phyloP scores from a whole-genome alignment of 2,797 vertebrate species.

The Hephaestus fuliginosus region DNA sequence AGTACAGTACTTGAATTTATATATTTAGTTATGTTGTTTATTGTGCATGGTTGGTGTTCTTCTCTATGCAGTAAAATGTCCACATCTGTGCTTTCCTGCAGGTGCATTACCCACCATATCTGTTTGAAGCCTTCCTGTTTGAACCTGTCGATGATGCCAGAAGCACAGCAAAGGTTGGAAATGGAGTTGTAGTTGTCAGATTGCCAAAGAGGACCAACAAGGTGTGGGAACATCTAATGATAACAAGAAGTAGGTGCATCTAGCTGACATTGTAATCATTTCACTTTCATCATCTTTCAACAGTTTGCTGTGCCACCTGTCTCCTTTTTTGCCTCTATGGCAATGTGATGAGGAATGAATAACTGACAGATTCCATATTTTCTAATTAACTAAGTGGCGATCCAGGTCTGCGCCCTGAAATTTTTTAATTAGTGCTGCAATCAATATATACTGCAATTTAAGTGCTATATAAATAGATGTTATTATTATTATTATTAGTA shows the following conservation, averaged over 20 bases:
- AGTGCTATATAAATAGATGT: neutral
- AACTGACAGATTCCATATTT: neutral
- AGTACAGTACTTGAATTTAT: neutral
- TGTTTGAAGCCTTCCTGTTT: slow-evolving; percentile 92
- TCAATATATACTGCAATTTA: neutral
- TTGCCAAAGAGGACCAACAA: slow-evolving; percentile 87
- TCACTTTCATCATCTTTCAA: neutral
- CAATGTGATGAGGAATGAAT: neutral
- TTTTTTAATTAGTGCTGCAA: neutral
- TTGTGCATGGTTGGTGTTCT: neutral
- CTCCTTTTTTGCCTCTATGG: neutral
- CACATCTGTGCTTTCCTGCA: slow-evolving; percentile 52
- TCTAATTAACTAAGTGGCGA: neutral
- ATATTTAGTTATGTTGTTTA: too few relatives aligned
- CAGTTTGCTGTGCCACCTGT: rapidly evolving
- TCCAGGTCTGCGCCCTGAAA: neutral
- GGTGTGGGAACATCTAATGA: slow-evolving; percentile 88
- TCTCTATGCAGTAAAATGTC: neutral
- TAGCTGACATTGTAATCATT: neutral
- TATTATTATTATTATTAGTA: neutral
- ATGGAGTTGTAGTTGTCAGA: slow-evolving; percentile 87
- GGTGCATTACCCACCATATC: slow-evolving; percentile 92
- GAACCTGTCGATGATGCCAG: slow-evolving; percentile 89
- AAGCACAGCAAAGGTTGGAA: slow-evolving; percentile 90
- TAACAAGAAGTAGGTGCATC: slow-evolving; percentile 77